A percentile compares a stretch with the other conserved stretches of the same genome.
These are phyloP conservation scores for Myoxocephalus aenaeus DNA, from an alignment of 2,797 vertebrate species.

Conservation along the genomic window DNA sequence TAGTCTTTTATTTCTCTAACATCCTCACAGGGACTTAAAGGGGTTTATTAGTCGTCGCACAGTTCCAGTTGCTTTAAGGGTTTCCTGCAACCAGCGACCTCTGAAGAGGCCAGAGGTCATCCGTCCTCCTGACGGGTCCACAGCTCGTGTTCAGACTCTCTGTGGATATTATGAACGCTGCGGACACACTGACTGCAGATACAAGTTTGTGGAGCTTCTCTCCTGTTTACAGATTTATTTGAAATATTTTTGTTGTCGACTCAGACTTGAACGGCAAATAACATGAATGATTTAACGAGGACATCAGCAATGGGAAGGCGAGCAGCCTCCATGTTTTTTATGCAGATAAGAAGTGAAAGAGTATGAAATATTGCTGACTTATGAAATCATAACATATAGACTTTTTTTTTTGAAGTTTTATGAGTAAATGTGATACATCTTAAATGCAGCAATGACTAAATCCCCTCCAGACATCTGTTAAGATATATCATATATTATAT, in stretches of 20 bases:
- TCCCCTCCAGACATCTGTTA: not conserved
- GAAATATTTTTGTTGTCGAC: constrained; percentile 9
- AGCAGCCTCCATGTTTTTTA: constrained; percentile 5
- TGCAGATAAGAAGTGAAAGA: not conserved
- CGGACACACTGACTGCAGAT: constrained; percentile 15
- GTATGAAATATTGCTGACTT: constrained; percentile 26
- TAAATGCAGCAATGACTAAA: not conserved
- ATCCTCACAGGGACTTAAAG: not conserved
- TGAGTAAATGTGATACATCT: constrained; percentile 16
- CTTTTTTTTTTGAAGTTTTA: constrained; percentile 27
- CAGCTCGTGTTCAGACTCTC: not conserved
- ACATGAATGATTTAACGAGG: constrained; percentile 48
- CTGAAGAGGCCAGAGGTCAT: constrained; percentile 66
- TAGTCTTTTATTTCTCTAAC: not conserved
- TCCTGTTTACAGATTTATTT: constrained; percentile 47
- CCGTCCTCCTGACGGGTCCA: constrained; percentile 49
- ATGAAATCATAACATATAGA: constrained; percentile 18
- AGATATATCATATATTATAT: not conserved
- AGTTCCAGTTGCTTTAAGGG: constrained; percentile 33
- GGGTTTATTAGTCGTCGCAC: not conserved
- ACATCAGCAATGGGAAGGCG: constrained; percentile 17
- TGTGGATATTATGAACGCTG: constrained; percentile 25
- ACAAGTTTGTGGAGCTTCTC: not conserved
- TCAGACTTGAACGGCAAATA: constrained; percentile 26
- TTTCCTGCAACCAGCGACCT: constrained; percentile 31